Conservation (phyloP, 2,113 vertebrate genomes). For the Actenoides lindsayi region DNA sequence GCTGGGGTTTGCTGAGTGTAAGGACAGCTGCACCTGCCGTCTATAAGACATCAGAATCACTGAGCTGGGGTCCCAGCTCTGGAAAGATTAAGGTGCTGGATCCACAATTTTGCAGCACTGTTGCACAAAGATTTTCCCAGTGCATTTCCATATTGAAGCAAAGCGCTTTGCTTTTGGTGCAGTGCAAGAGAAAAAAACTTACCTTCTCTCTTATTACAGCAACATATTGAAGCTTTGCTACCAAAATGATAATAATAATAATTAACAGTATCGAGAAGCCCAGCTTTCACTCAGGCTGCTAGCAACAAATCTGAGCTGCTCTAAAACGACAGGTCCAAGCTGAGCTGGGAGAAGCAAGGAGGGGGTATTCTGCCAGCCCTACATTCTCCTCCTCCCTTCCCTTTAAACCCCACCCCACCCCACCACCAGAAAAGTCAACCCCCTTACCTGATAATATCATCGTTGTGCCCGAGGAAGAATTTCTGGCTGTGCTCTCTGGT, state of each 20-base stretch:
- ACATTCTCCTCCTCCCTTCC: slow-evolving; percentile 56
- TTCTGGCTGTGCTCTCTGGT: slow-evolving; percentile 96
- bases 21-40: not conserved
- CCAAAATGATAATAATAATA: not conserved
- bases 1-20: not conserved
- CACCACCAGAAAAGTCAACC: not conserved
- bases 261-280: not conserved
- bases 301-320: not conserved
- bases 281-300: not conserved
- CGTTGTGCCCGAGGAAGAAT: slow-evolving; percentile 98
- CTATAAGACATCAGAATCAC: not conserved
- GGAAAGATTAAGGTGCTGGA: not conserved
- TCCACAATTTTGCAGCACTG: not conserved
- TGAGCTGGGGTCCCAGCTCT: not conserved
- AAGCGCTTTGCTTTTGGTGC: not conserved
- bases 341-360: not conserved
- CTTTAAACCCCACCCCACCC: slow-evolving; percentile 52
- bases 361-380: slow-evolving; percentile 3
- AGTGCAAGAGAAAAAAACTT: not conserved
- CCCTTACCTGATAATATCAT: slow-evolving; percentile 98
- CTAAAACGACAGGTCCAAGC: not conserved
- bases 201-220: not conserved
- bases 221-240: not conserved
- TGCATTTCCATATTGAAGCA: not conserved
- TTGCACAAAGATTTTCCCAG: not conserved